phyloP scores from a whole-genome alignment of 2,888 invertebrate genomes.

The Gibbula magus region DNA sequence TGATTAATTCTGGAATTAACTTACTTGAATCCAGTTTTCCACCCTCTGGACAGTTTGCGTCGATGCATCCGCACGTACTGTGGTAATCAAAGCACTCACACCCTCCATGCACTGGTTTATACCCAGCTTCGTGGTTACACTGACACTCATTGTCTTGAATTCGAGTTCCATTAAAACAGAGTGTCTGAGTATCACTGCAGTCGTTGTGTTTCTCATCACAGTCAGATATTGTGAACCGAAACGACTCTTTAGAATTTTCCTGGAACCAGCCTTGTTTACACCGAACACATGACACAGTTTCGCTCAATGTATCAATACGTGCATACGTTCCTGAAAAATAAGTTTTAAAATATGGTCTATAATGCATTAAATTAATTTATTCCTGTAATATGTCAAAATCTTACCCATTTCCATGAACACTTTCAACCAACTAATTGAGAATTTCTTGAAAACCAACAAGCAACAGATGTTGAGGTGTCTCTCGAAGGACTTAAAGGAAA shows the following conservation, averaged over 20 bases:
- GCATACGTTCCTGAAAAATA: neutral
- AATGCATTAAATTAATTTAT: too few species aligned
- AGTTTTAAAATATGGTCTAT: neutral
- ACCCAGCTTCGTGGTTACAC: neutral
- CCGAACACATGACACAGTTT: neutral
- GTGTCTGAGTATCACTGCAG: neutral
- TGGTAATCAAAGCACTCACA: neutral
- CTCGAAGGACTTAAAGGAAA: too few species aligned
- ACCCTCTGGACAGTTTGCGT: neutral
- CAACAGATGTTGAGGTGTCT: neutral
- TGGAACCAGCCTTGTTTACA: neutral
- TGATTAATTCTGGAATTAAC: neutral
- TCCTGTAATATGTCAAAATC: too few species aligned
- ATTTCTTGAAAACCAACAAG: too few species aligned
- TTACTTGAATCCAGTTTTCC: neutral
- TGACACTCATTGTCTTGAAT: neutral
- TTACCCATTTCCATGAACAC: too few species aligned
- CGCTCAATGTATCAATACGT: neutral
- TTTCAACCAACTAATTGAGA: too few species aligned
- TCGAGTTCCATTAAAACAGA: neutral
- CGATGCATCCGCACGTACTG: neutral
- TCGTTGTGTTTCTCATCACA: neutral
- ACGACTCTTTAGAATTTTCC: neutral
- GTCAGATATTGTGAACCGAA: neutral
- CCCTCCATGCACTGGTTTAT: neutral